A percentile compares a stretch with the other conserved stretches of the same genome.
Conservation (phyloP, 1,140 invertebrate genomes). For the Whitmania pigra region DNA sequence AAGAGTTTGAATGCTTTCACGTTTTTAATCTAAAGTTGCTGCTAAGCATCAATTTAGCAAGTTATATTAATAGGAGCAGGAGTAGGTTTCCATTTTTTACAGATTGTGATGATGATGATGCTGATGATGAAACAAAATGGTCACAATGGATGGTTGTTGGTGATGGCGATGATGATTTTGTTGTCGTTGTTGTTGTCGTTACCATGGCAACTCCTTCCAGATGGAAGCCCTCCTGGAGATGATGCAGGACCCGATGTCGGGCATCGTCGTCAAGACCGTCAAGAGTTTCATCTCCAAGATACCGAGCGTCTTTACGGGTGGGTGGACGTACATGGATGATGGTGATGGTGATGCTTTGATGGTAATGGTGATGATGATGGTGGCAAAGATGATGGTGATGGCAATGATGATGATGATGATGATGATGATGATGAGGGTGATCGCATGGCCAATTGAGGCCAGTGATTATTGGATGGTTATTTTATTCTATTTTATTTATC, state of each 20-base stretch:
- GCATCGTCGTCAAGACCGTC: slow-evolving; percentile 92
- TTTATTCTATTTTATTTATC: no score
- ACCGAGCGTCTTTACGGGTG: slow-evolving; percentile 60
- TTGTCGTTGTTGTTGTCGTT: no score
- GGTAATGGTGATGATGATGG: neutral
- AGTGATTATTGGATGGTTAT: no score
- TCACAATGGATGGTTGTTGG: no score
- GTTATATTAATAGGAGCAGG: no score
- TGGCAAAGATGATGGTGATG: neutral
- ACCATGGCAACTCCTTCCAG: slow-evolving; percentile 43
- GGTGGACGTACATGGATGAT: slow-evolving; percentile 26
- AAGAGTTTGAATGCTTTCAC: slow-evolving; percentile 26
- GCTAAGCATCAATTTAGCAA: no score
- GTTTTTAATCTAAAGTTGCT: no score
- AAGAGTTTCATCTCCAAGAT: slow-evolving; percentile 99
- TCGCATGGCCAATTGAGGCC: neutral
- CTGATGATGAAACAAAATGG: no score
- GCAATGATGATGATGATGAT: neutral
- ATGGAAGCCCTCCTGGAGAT: slow-evolving; percentile 90
- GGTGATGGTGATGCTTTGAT: neutral
- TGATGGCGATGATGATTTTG: no score
- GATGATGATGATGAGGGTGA: neutral
- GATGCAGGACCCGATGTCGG: slow-evolving; percentile 87
- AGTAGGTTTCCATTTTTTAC: no score
- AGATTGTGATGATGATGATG: no score